These are phyloP conservation scores for Euspilapteryx auroguttella DNA, from an alignment of 2,888 invertebrate genomes.

Conservation along the genomic window DNA sequence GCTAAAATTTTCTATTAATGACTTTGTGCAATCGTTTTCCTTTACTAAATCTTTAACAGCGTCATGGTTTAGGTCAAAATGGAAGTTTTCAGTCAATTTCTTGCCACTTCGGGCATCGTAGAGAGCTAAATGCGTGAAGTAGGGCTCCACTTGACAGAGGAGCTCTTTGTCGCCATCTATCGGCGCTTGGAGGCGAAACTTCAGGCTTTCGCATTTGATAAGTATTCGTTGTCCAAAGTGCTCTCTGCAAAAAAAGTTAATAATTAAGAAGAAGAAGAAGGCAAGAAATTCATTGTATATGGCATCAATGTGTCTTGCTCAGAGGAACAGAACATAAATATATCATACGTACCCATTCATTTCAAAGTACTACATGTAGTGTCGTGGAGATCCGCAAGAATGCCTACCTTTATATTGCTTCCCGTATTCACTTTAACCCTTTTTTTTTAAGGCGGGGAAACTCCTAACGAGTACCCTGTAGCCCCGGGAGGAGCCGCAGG, in stretches of 20 bases:
- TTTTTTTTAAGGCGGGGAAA: too few species aligned
- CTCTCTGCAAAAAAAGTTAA: slow-evolving; percentile 57
- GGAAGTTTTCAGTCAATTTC: slow-evolving; percentile 92
- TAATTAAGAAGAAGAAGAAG: too few species aligned
- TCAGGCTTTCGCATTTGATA: slow-evolving; percentile 80
- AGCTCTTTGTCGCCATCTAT: slow-evolving; percentile 75
- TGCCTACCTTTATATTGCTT: too few species aligned
- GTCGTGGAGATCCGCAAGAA: too few species aligned
- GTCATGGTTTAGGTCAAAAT: slow-evolving; percentile 82
- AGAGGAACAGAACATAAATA: too few species aligned
- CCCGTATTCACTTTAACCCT: too few species aligned
- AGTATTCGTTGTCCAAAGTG: slow-evolving; percentile 86
- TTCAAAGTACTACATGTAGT: too few species aligned
- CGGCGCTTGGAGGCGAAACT: slow-evolving; percentile 82
- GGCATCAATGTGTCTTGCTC: too few species aligned
- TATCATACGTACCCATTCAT: too few species aligned
- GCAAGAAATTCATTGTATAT: too few species aligned
- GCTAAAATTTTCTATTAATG: slow-evolving; percentile 54
- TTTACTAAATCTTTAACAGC: slow-evolving; percentile 64
- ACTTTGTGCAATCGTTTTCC: slow-evolving; percentile 43
- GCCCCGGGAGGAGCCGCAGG: too few species aligned
- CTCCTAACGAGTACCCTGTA: too few species aligned
- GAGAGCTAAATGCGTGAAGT: slow-evolving; percentile 84
- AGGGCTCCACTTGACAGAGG: slow-evolving; percentile 88
- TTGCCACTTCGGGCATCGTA: slow-evolving; percentile 87